Conservation (phyloP, 2,888 invertebrate genomes). For the Xanthia icteritia region DNA sequence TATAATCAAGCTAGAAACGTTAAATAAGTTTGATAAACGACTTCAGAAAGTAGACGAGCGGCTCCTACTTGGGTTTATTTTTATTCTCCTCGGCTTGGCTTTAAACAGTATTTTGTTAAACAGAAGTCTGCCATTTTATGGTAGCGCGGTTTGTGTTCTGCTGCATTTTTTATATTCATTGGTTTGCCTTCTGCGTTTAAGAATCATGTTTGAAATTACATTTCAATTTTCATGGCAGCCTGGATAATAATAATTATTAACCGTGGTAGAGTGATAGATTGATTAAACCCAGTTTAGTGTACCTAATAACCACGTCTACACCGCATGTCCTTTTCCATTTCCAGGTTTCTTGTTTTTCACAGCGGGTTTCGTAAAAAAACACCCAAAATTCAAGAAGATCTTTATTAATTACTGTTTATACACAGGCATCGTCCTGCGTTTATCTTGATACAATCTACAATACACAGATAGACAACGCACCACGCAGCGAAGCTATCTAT, state of each 20-base stretch:
- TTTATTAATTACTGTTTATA: neutral
- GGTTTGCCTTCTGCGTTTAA: constrained; percentile 12
- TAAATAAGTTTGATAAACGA: constrained; percentile 70
- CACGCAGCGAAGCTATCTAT: neutral
- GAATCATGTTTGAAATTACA: neutral
- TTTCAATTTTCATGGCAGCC: neutral
- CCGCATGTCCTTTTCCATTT: neutral
- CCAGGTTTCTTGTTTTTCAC: neutral
- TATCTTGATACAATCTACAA: neutral
- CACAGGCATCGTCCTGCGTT: neutral
- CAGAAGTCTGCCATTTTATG: constrained; percentile 51
- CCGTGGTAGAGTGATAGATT: neutral
- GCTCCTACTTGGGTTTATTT: constrained; percentile 65
- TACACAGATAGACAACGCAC: neutral
- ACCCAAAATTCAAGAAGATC: neutral
- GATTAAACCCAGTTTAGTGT: neutral
- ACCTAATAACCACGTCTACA: neutral
- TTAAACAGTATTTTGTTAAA: constrained; percentile 62
- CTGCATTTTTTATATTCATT: constrained; percentile 40
- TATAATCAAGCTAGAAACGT: constrained; percentile 76
- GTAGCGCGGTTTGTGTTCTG: constrained; percentile 36
- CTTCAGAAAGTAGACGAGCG: constrained; percentile 67
- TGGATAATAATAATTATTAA: neutral
- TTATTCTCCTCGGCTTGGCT: constrained; percentile 57
- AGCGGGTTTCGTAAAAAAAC: neutral